These are phyloP conservation scores for Limnothrissa miodon DNA, from an alignment of 2,113 vertebrate species.

Conservation along the genomic window DNA sequence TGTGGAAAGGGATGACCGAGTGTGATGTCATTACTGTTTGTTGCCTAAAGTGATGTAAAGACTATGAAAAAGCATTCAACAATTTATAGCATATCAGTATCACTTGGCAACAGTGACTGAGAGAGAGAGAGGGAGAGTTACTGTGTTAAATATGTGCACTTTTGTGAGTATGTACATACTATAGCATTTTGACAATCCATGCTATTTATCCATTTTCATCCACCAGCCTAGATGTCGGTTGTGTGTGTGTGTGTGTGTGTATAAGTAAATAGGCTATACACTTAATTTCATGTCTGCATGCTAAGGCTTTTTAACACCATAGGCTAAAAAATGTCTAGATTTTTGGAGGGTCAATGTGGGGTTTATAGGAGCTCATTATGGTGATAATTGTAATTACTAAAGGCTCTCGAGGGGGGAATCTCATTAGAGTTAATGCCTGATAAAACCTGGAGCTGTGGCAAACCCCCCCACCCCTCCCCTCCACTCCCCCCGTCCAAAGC, in stretches of 20 bases:
- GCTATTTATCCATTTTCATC: too few relatives aligned
- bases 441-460: conserved; percentile 41
- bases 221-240: background rate
- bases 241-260: background rate
- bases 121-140: too few relatives aligned
- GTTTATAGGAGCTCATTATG: conserved; percentile 40
- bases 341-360: conserved; percentile 29
- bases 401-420: conserved; percentile 42
- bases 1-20: too few relatives aligned
- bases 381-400: conserved; percentile 49
- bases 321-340: background rate
- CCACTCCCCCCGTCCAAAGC: conserved; percentile 28
- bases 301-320: background rate
- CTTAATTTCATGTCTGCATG: background rate
- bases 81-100: too few relatives aligned
- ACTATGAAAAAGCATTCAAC: too few relatives aligned
- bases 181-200: too few relatives aligned
- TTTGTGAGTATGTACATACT: background rate
- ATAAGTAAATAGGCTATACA: background rate
- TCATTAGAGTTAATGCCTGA: conserved; percentile 47
- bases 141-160: too few relatives aligned
- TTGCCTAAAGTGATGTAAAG: too few relatives aligned
- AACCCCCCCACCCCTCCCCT: conserved; percentile 8
- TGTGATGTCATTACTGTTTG: too few relatives aligned
- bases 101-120: too few relatives aligned